phyloP scores from a whole-genome alignment of 2,797 vertebrate species.

The Selene dorsalis region DNA sequence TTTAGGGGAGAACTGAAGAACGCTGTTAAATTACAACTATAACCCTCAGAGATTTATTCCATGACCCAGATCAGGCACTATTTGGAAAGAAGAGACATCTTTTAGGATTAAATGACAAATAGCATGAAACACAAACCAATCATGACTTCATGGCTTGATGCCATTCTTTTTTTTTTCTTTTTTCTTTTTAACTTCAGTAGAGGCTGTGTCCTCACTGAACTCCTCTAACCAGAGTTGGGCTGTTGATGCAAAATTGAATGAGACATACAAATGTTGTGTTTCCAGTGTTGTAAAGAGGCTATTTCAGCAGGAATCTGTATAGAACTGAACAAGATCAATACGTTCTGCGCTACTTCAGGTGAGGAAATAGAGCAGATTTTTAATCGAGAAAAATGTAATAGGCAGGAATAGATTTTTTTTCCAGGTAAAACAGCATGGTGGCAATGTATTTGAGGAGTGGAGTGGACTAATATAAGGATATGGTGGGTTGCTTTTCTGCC shows the following conservation, averaged over 20 bases:
- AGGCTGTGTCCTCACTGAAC: not conserved
- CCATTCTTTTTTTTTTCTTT: too few species aligned
- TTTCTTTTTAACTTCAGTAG: not conserved
- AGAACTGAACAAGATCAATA: constrained; percentile 51
- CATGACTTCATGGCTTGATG: not conserved
- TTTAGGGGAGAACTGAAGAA: constrained; percentile 48
- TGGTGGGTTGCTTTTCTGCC: constrained; percentile 15
- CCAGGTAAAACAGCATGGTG: not conserved
- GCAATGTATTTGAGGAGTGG: constrained; percentile 20
- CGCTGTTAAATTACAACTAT: constrained; percentile 28
- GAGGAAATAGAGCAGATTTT: constrained; percentile 37
- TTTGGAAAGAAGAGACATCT: constrained; percentile 14
- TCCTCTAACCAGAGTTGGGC: not conserved
- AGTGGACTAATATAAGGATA: constrained; percentile 13
- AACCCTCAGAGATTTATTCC: constrained; percentile 47
- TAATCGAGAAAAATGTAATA: constrained; percentile 53
- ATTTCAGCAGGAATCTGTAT: constrained; percentile 30
- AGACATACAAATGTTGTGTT: constrained; percentile 14
- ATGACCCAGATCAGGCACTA: not conserved
- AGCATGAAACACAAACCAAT: constrained; percentile 16
- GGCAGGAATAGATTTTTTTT: constrained; percentile 11
- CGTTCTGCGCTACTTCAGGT: constrained; percentile 43
- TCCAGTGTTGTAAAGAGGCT: constrained; percentile 23
- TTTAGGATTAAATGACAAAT: constrained; percentile 35
- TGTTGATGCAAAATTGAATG: constrained; percentile 14